Evolutionary conservation across 2,797 vertebrate genomes (phyloP), one percentile per base, ranked within the genome.

Genomic region (Chloroceryle inda): DNA sequence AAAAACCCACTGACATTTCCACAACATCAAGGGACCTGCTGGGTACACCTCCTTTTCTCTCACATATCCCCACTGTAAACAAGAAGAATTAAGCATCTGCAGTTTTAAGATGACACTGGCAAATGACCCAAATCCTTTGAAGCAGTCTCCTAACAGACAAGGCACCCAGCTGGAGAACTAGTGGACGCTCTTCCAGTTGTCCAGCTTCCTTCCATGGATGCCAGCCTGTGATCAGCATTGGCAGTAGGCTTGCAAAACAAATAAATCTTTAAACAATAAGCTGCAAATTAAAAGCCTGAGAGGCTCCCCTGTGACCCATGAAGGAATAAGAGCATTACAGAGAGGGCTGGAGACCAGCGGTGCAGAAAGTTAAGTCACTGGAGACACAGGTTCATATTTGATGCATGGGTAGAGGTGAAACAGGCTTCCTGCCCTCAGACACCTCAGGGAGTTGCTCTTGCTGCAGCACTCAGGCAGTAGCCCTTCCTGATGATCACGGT

Each of bases 361-460:
- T 88, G 94, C 92, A 95, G 96, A 95, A 96, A 94, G 76, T 71
- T 61, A 59, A 82, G 83, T 67, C 83, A 10, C 77, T 26, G 63
- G 85, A 90, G 95, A 85, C 44, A 9, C 1, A 40, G 67, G 80
- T 82, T 97, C 94, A 93, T 95, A 82, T 97, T 88, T 96, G 95
- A 96, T 94, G 94, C 96, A 95, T 96, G 92, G 77, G 26, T 94
- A 79, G 94, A 96, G 93, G 88, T 87, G 85, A 94, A 93, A 84
- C 4, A 9, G 89, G 74, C 56, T 88, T 63, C 47, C 0, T 8
- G 89, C 49, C 85, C 89, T 92, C 89, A 82, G 80, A 88, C 88
- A 87, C 93, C 31, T 85, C 26, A 29, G 95, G 95, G 94, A 92
- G 67, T 95, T 90, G 76, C n/a, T 91, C 52, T 78, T 29, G 22